These are phyloP conservation scores for Drosophila seguyi DNA, from an alignment of 1,140 invertebrate genomes.

Conservation along the genomic window DNA sequence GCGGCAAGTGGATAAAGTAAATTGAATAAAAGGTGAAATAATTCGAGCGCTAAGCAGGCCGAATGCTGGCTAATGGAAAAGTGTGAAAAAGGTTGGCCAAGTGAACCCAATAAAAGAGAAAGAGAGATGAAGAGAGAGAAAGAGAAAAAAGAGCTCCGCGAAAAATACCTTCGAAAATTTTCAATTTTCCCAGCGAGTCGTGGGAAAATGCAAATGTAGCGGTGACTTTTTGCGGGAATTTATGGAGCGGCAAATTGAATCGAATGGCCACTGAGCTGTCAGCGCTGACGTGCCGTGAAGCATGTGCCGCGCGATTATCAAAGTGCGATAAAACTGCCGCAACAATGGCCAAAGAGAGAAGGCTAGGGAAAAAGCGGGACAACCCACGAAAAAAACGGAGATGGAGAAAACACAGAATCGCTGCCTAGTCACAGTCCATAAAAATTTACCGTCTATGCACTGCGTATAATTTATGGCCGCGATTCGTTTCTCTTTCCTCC, in stretches of 20 bases:
- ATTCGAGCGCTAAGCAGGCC: slow-evolving; percentile 65
- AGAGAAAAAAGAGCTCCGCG: background rate
- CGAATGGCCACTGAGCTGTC: slow-evolving; percentile 55
- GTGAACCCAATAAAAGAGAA: slow-evolving; percentile 25
- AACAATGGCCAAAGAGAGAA: slow-evolving; percentile 56
- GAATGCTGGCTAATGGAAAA: slow-evolving; percentile 61
- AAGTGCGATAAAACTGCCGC: slow-evolving; percentile 73
- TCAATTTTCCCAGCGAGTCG: slow-evolving; percentile 39
- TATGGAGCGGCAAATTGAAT: slow-evolving; percentile 77
- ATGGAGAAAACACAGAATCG: slow-evolving; percentile 12
- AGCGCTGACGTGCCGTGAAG: slow-evolving; percentile 68
- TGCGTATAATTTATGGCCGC: slow-evolving; percentile 72
- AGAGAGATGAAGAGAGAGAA: slow-evolving; percentile 17
- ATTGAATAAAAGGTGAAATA: slow-evolving; percentile 80
- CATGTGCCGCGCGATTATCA: slow-evolving; percentile 77
- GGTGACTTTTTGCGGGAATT: slow-evolving; percentile 69
- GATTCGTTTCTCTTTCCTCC: slow-evolving; percentile 28
- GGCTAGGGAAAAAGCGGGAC: slow-evolving; percentile 3
- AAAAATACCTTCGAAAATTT: slow-evolving; percentile 30
- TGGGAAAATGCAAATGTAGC: slow-evolving; percentile 52
- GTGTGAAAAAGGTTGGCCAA: slow-evolving; percentile 64
- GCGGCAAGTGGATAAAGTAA: slow-evolving; percentile 63
- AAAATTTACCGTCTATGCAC: slow-evolving; percentile 74
- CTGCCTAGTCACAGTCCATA: slow-evolving; percentile 67
- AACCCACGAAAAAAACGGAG: slow-evolving; percentile 12